phyloP scores from a whole-genome alignment of 2,888 invertebrate genomes.

The Tenthredo amoena region DNA sequence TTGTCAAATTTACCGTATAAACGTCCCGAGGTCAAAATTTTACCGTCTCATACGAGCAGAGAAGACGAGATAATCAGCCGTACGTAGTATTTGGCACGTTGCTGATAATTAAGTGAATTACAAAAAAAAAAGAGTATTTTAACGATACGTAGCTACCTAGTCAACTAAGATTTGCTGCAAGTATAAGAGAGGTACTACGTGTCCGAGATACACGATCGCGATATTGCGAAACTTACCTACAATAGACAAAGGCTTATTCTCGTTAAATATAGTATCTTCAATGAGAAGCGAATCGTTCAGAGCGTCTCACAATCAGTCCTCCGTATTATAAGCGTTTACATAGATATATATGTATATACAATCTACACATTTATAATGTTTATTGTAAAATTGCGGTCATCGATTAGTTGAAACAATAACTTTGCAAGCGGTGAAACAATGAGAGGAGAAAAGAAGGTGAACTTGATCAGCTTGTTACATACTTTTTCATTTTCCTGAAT shows the following conservation, averaged over 20 bases:
- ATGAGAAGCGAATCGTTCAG: not conserved
- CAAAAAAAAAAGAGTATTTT: not conserved
- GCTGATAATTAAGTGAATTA: not conserved
- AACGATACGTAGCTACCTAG: not conserved
- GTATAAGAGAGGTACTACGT: not conserved
- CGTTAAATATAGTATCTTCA: not conserved
- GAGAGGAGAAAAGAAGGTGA: not conserved
- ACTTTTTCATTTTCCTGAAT: not conserved
- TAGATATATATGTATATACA: not conserved
- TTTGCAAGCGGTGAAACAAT: not conserved
- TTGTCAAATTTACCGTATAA: not conserved
- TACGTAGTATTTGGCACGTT: not conserved
- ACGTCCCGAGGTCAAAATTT: not conserved
- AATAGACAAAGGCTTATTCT: not conserved
- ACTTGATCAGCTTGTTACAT: not conserved
- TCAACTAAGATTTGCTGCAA: not conserved
- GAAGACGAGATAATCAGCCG: not conserved
- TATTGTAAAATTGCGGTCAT: not conserved
- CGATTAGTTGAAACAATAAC: not conserved
- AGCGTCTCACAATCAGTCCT: not conserved
- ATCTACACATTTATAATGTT: not conserved
- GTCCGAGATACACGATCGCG: not conserved
- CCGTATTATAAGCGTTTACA: not conserved
- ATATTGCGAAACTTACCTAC: not conserved
- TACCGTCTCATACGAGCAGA: not conserved